Evolutionary conservation across 2,888 invertebrate genomes (phyloP), one percentile per base, ranked within the genome.

Genomic region (Drymonia ruficornis): DNA sequence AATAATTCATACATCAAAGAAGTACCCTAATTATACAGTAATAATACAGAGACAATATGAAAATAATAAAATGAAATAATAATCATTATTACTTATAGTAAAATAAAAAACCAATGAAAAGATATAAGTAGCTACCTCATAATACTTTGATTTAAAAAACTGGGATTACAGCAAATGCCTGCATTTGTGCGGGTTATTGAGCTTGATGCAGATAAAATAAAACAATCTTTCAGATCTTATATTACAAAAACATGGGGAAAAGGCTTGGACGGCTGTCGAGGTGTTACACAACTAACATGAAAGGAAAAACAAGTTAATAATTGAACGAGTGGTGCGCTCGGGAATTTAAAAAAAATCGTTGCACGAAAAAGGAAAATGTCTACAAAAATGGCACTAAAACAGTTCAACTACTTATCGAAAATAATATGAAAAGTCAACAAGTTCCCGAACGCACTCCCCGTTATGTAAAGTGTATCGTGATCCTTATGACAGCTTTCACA

Each of bases 1-100:
- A 91, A 91, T 91, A 90, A 91, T 92, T 83, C 91, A 91, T 91
- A 92, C 91, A 91, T 91, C 89, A 90, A 91, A 89, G 90, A 89
- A 91, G 91, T 84, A 84, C 69, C 84, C 84, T 89, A 91, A 86
- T 80, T 85, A 84, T 86, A 89, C 80, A 81, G 71, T 88, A 83
- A 84, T 86, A 86, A 87, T 89, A 91, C 87, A 84, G 80, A 79
- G 74, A 81, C 78, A 86, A 86, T 84, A 84, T 69, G 78, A 84
- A 84, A 76, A 63, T 63, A 69, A 74, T 69, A 60, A 65, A 67
- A 65, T 65, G 70, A 72, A 76, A 72, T 71, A 67, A 70, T 72
- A 68, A 66, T 63, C 67, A 61, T 67, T 74, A 59, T 70, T 67
- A 71, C 55, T 67, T 53, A 61, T 52, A 15, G 19, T 47, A 65